phyloP scores from a whole-genome alignment of 2,797 vertebrate species.

The Calcarius lapponicus region DNA sequence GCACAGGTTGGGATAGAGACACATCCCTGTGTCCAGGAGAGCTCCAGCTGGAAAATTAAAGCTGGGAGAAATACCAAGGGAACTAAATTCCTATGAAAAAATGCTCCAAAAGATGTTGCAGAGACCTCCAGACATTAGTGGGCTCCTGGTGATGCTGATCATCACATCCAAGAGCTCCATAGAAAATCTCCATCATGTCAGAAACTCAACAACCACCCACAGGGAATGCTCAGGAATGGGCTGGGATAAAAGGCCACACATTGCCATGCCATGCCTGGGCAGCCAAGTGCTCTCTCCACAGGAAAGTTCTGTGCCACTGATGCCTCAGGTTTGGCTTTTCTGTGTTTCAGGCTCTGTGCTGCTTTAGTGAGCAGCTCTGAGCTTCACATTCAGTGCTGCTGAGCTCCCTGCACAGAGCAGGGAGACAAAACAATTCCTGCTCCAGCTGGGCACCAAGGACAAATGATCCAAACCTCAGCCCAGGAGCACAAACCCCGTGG shows the following conservation, averaged over 20 bases:
- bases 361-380: not conserved
- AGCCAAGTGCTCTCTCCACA: rapidly evolving
- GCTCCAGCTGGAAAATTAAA: not conserved
- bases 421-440: too few relatives aligned
- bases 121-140: rapidly evolving
- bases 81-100: not conserved
- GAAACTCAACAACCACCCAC: rapidly evolving
- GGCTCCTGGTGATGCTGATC: not conserved
- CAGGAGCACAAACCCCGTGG: not conserved
- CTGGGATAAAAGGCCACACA: not conserved
- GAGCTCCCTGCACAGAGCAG: not conserved
- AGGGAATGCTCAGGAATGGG: rapidly evolving
- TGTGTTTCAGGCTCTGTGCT: not conserved
- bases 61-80: not conserved
- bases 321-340: not conserved
- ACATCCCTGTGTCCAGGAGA: rapidly evolving
- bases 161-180: rapidly evolving
- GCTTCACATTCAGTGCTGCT: not conserved
- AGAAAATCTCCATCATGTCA: rapidly evolving
- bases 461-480: too few relatives aligned
- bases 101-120: not conserved
- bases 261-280: not conserved
- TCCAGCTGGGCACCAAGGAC: too few relatives aligned
- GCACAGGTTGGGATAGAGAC: not conserved
- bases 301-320: not conserved